Evolutionary conservation across 2,797 vertebrate species (phyloP).

Genomic region (Microctenopoma steveboyesi): DNA sequence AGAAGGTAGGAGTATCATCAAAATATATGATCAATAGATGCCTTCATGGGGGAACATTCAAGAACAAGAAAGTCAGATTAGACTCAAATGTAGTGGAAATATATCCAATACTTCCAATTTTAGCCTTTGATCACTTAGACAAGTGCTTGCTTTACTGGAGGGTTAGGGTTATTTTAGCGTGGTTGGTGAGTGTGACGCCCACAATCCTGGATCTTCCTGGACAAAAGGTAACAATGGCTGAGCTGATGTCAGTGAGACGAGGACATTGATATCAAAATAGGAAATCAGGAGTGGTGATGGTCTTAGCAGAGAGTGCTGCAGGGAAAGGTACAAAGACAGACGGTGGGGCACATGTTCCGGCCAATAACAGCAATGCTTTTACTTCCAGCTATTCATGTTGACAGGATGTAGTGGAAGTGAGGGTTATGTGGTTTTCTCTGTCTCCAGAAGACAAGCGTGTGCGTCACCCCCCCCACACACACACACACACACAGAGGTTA

Average conservation of each 20-base stretch:
- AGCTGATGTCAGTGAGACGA: conserved; percentile 5
- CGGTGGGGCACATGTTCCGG: conserved; percentile 25
- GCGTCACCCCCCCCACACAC: background rate
- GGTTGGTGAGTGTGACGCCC: conserved; percentile 10
- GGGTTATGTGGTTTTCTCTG: background rate
- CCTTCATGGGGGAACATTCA: too few relatives aligned
- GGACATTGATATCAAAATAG: conserved; percentile 15
- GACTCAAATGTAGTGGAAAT: background rate
- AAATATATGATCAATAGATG: too few relatives aligned
- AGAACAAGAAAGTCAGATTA: too few relatives aligned
- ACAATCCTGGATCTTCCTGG: conserved; percentile 23
- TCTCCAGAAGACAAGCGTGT: conserved; percentile 15
- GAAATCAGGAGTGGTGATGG: conserved; percentile 20
- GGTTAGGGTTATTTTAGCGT: conserved; percentile 3
- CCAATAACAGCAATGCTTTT: conserved; percentile 3
- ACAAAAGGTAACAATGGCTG: conserved; percentile 1
- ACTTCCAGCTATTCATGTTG: conserved; percentile 56
- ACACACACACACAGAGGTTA: background rate
- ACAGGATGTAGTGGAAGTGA: conserved; percentile 30
- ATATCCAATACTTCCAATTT: conserved; percentile 1
- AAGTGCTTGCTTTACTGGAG: background rate
- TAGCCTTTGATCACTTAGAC: background rate
- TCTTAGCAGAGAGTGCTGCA: conserved; percentile 16
- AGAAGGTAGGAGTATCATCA: too few relatives aligned
- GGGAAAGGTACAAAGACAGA: conserved; percentile 35